phyloP scores from a whole-genome alignment of 2,888 invertebrate genomes.

The Bimastos eiseni region DNA sequence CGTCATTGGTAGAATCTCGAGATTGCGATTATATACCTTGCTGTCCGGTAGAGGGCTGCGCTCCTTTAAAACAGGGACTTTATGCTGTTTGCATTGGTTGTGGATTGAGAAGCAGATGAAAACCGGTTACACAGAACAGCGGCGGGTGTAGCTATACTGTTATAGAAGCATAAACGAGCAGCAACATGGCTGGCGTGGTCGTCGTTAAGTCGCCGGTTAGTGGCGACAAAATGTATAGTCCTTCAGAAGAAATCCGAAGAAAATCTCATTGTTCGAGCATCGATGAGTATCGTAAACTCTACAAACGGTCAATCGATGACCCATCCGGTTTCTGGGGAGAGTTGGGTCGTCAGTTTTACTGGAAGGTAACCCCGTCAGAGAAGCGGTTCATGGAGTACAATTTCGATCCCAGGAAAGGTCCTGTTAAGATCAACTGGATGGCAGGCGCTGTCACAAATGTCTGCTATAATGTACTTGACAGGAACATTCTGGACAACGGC shows the following conservation, averaged over 20 bases:
- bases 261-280: constrained; percentile 70
- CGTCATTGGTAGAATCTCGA: too few relatives aligned
- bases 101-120: background rate
- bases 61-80: too few relatives aligned
- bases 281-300: constrained; percentile 79
- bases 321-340: constrained; percentile 91
- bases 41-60: too few relatives aligned
- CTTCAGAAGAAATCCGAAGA: constrained; percentile 50
- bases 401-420: constrained; percentile 84
- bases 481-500: constrained; percentile 80
- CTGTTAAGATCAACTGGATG: constrained; percentile 90
- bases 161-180: background rate
- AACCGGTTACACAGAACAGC: background rate
- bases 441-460: constrained; percentile 92
- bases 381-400: constrained; percentile 81
- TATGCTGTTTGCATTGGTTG: too few relatives aligned
- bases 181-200: constrained; percentile 13
- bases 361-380: constrained; percentile 71
- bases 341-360: constrained; percentile 89
- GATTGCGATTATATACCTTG: too few relatives aligned
- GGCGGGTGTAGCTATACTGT: background rate
- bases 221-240: constrained; percentile 43
- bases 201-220: background rate
- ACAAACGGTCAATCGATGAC: constrained; percentile 81
- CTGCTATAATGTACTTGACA: constrained; percentile 91